Evolutionary conservation across 1,140 invertebrate species (phyloP), one percentile per base, ranked within the genome.

Genomic region (Macrobrachium rosenbergii): DNA sequence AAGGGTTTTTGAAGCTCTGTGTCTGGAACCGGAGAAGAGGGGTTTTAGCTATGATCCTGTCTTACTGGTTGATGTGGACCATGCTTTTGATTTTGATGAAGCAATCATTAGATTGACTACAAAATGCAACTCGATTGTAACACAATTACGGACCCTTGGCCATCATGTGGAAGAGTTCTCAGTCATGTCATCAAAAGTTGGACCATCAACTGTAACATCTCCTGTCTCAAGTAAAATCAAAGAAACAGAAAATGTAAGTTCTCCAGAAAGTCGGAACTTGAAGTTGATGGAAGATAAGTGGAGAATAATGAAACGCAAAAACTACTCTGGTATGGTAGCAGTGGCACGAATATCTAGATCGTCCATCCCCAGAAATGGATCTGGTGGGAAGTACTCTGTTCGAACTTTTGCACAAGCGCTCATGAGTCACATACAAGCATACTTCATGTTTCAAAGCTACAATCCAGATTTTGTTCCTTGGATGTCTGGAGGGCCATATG

Each of bases 91-190:
- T 59, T 85, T 85, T 62, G 83, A 85, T 79, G 83, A 85, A 72
- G 75, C 83, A 52, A 76, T 85, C 63, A 85, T 85, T 10, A 75
- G 83, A 23, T 69, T 85, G 11, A 85, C 77, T 2, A 85, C 83
- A 37, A 85, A 85, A 37, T 85, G 83, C n/a, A 85, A 85, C 62
- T 85, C 83, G 62, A 85, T 85, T 63, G 62, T 85, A 45, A 85
- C 76, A 19, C 83, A 85, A 16, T 62, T 85, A 10, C 58, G 76
- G 2, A 85, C 76, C 17, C n/a, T 85, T 62, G 83, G 83, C 37
- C 60, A 85, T 37, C 75, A 64, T n/a, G 28, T 85, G 21, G 45
- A 60, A 10, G 83, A 85, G 83, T 85, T 85, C 45, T 85, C 83
- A 5, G 77, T 85, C 75, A 28, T 76, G 14, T 37, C 83, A 12